A percentile compares a stretch with the other conserved stretches of the same genome.
These are phyloP conservation scores for Drosophila anceps DNA, from an alignment of 2,888 invertebrate species.

Conservation along the genomic window DNA sequence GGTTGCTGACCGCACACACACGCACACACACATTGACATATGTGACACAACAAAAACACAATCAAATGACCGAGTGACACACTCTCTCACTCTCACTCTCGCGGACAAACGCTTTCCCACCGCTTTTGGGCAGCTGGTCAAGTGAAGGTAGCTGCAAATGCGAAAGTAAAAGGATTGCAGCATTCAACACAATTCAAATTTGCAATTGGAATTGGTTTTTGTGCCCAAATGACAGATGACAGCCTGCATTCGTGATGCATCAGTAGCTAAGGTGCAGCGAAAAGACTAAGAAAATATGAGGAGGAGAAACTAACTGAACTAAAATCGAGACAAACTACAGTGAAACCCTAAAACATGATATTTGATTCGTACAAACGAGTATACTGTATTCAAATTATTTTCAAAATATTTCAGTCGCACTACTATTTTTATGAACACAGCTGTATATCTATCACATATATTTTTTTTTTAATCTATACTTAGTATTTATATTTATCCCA, in stretches of 20 bases:
- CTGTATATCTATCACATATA: too few species aligned
- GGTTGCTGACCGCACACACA: constrained; percentile 51
- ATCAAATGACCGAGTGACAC: constrained; percentile 74
- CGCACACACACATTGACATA: not conserved
- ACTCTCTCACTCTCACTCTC: constrained; percentile 33
- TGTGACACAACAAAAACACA: constrained; percentile 55
- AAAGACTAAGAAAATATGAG: not conserved
- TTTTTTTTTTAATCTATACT: too few species aligned
- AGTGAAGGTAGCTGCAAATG: constrained; percentile 42
- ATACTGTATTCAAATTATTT: too few species aligned
- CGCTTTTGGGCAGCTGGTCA: constrained; percentile 32
- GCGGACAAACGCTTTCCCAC: constrained; percentile 33
- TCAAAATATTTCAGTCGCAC: too few species aligned
- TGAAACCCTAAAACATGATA: not conserved
- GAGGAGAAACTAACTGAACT: not conserved
- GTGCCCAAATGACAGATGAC: constrained; percentile 34
- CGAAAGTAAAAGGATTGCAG: constrained; percentile 57
- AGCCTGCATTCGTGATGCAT: constrained; percentile 21
- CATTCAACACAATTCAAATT: constrained; percentile 10
- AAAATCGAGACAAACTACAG: too few species aligned
- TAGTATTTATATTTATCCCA: too few species aligned
- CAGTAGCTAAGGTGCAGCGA: not conserved
- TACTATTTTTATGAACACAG: too few species aligned
- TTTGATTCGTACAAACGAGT: too few species aligned
- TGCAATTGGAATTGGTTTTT: constrained; percentile 17